Evolutionary conservation across 2,888 invertebrate species (phyloP), one percentile per base, ranked within the genome.

Genomic region (Sarcophaga carnaria): DNA sequence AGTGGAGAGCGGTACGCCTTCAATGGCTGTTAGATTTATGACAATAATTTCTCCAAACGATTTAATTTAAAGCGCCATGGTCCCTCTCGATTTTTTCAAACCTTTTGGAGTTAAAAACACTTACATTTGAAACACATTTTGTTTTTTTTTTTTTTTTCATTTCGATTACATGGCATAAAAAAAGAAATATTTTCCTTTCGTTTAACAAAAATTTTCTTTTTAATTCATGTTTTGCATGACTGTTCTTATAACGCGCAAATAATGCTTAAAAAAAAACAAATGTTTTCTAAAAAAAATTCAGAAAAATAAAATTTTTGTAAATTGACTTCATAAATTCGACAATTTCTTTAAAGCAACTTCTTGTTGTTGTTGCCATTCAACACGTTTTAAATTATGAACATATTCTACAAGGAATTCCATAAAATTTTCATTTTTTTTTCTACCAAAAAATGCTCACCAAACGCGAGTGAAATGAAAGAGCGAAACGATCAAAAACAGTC

Each of bases 401-500:
- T 54, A 54, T 54, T 54, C 17, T 12, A 54, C 17, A 54, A 54
- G 54, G 17, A 54, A 54, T 54, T 14, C 54, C 17, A 17, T 14
- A 17, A 54, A 54, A 54, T 49, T 4, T 14, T 49, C 12, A 1
- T 4, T 4, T 49, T 49, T 49, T 49, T 49, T 54, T 54, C 17
- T 17, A 54, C 3, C 17, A 12, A 12, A 54, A 49, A 54, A 54
- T 54, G 4, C 14, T 54, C 54, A 54, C 12, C 54, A 17, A 54
- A 10, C 8, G 12, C 17, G 14, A 49, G 14, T 11, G 12, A 49
- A 49, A 14, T 14, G 11, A 14, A 49, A 49, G 49, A 14, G 12
- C 4, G 54, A 70, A 83, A 74, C 27, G 60, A 69, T 77, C 45
- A 69, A 76, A 80, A 81, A 67, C 69, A 78, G 60, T 79, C 66